A percentile compares a stretch with the other conserved stretches of the same genome.
phyloP scores from a whole-genome alignment of 1,140 invertebrate genomes.

The Tetramorium simillimum region DNA sequence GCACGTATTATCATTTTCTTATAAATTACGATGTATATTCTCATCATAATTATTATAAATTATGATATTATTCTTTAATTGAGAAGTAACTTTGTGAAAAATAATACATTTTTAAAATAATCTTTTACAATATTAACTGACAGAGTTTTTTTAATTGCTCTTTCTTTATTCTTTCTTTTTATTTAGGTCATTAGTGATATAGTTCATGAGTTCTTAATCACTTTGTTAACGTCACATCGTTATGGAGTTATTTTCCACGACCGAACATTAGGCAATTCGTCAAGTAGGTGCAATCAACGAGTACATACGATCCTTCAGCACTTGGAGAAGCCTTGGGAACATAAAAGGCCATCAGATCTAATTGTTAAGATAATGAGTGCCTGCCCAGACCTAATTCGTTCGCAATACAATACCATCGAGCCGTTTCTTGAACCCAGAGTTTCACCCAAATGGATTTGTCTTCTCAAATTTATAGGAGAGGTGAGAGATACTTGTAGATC shows the following conservation, averaged over 20 bases:
- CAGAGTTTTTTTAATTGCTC: conserved; percentile 49
- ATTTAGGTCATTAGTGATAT: conserved; percentile 84
- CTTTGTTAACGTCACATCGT: conserved; percentile 89
- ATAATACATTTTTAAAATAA: background rate
- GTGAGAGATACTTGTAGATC: conserved; percentile 72
- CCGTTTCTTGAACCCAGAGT: conserved; percentile 87
- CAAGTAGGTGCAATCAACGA: conserved; percentile 87
- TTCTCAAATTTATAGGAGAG: conserved; percentile 86
- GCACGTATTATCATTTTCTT: conserved; percentile 68
- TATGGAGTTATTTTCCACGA: conserved; percentile 90
- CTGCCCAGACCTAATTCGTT: conserved; percentile 90
- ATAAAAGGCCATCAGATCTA: conserved; percentile 88
- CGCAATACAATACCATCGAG: conserved; percentile 87
- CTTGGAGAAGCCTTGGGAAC: conserved; percentile 88
- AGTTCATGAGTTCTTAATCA: conserved; percentile 88
- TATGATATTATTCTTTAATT: conserved; percentile 3
- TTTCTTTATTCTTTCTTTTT: conserved; percentile 41
- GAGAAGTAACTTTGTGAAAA: background rate
- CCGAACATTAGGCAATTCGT: conserved; percentile 86
- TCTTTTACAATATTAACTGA: background rate
- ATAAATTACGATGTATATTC: no score
- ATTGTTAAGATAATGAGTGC: conserved; percentile 88
- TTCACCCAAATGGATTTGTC: conserved; percentile 86
- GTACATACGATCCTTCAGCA: conserved; percentile 88
- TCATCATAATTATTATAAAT: background rate